A percentile compares a stretch with the other conserved stretches of the same genome.
Conservation (phyloP, 2,797 vertebrate species). For the Onychomys leucogaster region DNA sequence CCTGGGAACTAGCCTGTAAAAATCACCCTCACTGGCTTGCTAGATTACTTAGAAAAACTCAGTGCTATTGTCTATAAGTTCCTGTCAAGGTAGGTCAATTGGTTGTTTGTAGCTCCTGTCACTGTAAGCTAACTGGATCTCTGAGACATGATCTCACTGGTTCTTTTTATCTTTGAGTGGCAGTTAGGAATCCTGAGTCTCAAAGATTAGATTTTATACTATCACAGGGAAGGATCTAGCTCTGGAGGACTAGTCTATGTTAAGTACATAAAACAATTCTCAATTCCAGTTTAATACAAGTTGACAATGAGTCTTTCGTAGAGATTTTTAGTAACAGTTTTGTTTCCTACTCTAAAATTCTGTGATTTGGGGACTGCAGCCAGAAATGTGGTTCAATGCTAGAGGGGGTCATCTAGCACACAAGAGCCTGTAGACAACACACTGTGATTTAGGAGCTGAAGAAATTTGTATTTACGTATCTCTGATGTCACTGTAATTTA, state of each 20-base stretch:
- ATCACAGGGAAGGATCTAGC: not conserved
- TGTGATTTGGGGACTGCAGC: not conserved
- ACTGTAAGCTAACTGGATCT: not conserved
- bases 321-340: not conserved
- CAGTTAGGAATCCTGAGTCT: not conserved
- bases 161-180: conserved; percentile 40
- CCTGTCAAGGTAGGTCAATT: not conserved
- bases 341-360: conserved; percentile 19
- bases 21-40: not conserved
- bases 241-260: not conserved
- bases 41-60: conserved; percentile 30
- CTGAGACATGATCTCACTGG: not conserved
- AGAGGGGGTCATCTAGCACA: not conserved
- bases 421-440: not conserved
- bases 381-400: not conserved
- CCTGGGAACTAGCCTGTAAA: not conserved
- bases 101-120: not conserved
- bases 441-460: not conserved
- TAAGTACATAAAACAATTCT: not conserved
- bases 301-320: not conserved
- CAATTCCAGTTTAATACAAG: not conserved
- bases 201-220: not conserved
- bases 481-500: conserved; percentile 38
- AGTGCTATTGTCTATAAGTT: not conserved
- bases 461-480: not conserved